phyloP scores from a whole-genome alignment of 2,113 vertebrate genomes.

The Turnix velox region DNA sequence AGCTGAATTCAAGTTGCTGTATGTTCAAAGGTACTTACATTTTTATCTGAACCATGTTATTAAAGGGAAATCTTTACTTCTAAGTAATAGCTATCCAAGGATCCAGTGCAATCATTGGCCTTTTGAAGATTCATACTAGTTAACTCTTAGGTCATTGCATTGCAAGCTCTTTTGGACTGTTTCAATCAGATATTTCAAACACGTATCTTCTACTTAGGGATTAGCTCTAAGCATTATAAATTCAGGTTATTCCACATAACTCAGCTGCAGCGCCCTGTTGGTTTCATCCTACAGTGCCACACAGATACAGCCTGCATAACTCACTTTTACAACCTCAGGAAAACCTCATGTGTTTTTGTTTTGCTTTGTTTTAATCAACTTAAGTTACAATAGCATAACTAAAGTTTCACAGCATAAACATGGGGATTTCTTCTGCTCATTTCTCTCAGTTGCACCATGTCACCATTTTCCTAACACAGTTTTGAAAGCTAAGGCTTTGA shows the following conservation, averaged over 20 bases:
- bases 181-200: not conserved
- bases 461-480: fast-evolving
- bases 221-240: not conserved
- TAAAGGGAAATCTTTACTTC: not conserved
- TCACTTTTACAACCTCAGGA: not conserved
- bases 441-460: not conserved
- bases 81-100: not conserved
- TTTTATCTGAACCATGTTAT: not conserved
- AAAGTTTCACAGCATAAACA: not conserved
- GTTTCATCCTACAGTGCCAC: not conserved
- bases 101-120: not conserved
- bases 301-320: not conserved
- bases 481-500: not conserved
- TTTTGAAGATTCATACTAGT: not conserved
- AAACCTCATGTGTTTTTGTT: not conserved
- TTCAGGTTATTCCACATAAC: not conserved
- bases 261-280: not conserved
- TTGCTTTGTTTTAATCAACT: not conserved
- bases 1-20: not conserved
- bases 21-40: not conserved
- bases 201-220: not conserved
- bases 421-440: not conserved
- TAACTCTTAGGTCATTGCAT: not conserved
- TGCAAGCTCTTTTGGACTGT: not conserved
- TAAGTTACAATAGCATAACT: not conserved